phyloP scores from a whole-genome alignment of 2,888 invertebrate species.

The Leptothorax acervorum region DNA sequence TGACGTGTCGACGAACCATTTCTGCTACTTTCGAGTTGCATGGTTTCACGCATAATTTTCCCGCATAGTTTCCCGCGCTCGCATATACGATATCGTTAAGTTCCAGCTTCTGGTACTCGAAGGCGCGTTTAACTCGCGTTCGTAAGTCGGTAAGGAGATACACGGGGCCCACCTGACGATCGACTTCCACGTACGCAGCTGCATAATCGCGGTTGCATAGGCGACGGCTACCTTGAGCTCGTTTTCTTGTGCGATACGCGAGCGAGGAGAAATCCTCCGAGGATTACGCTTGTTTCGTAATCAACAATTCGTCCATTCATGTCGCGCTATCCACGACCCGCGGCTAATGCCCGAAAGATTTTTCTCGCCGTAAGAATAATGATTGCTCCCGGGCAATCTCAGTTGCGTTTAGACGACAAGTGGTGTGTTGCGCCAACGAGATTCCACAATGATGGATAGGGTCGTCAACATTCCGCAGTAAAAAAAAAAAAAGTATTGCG shows the following conservation, averaged over 20 bases:
- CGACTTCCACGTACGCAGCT: constrained; percentile 44
- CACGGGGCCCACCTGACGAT: constrained; percentile 43
- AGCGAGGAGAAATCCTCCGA: constrained; percentile 59
- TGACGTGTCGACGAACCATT: constrained; percentile 9
- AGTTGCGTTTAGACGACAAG: constrained; percentile 14
- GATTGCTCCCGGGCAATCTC: constrained; percentile 33
- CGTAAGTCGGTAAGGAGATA: constrained; percentile 17
- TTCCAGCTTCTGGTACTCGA: background rate
- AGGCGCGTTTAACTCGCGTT: background rate
- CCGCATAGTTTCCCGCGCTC: constrained; percentile 23
- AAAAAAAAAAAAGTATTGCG: constrained; percentile 14
- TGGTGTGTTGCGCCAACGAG: constrained; percentile 34
- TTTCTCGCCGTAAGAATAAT: constrained; percentile 13
- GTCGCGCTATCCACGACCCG: background rate
- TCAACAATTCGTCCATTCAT: constrained; percentile 62
- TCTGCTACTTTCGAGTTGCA: constrained; percentile 34
- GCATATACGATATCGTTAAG: background rate
- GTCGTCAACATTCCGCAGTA: constrained; percentile 14
- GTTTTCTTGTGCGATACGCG: constrained; percentile 51
- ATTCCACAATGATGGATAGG: constrained; percentile 49
- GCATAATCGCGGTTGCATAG: constrained; percentile 51
- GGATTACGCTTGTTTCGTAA: constrained; percentile 61
- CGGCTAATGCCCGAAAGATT: constrained; percentile 22
- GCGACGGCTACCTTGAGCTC: constrained; percentile 64
- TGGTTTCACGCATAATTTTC: constrained; percentile 37